Conservation (phyloP, 1,140 invertebrate genomes). For the Saxidomus purpurata region DNA sequence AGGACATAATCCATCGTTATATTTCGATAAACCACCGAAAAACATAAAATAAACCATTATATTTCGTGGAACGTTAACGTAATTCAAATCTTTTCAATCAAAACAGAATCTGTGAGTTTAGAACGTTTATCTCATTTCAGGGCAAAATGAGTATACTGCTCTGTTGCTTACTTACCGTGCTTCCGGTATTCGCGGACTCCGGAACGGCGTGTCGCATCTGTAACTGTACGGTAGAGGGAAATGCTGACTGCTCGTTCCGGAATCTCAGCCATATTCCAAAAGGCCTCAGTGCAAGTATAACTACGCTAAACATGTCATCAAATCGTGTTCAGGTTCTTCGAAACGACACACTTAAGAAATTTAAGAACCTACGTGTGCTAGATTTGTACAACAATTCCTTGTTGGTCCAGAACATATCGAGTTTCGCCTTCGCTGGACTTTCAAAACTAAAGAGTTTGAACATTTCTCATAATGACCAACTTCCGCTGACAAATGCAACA, state of each 20-base stretch:
- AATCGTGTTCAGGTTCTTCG: neutral
- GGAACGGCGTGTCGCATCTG: neutral
- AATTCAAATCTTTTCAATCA: too few species aligned
- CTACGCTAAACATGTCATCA: conserved; percentile 14
- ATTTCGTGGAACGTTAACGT: too few species aligned
- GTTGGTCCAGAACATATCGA: neutral
- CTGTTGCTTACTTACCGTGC: neutral
- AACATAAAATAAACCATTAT: too few species aligned
- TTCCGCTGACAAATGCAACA: conserved; percentile 17
- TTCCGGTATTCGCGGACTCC: neutral
- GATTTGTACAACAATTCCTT: conserved; percentile 32
- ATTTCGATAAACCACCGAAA: too few species aligned
- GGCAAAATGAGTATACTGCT: too few species aligned
- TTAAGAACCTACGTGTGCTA: neutral
- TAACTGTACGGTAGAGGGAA: neutral
- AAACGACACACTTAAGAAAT: neutral
- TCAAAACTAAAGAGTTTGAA: conserved; percentile 17
- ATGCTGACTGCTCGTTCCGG: neutral
- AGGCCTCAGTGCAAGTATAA: neutral
- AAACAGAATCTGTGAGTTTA: too few species aligned
- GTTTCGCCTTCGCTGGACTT: neutral
- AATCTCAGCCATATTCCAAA: neutral
- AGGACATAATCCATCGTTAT: too few species aligned
- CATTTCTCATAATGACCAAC: conserved; percentile 28
- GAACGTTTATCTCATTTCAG: too few species aligned